These are phyloP conservation scores for Nesidiocoris tenuis DNA, from an alignment of 2,888 invertebrate species.

Conservation along the genomic window DNA sequence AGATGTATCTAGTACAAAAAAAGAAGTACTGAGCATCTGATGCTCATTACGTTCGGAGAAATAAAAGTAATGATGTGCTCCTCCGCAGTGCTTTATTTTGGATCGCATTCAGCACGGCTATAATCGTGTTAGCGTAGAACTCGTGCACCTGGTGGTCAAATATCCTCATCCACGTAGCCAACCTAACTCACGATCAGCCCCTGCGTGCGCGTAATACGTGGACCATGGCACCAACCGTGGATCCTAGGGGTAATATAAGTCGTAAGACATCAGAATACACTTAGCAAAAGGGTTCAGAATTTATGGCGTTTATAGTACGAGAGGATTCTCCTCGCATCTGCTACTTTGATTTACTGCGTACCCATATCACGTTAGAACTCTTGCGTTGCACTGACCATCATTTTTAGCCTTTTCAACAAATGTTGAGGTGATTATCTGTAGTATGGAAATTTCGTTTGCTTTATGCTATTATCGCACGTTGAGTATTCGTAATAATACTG, in stretches of 20 bases:
- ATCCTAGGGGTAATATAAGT: slow-evolving; percentile 11
- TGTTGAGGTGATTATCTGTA: not conserved
- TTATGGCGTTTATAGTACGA: slow-evolving; percentile 19
- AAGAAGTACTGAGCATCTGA: too few species aligned
- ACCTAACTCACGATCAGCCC: not conserved
- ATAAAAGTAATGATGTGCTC: too few species aligned
- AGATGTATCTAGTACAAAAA: too few species aligned
- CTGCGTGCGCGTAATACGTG: not conserved
- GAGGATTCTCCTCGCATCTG: slow-evolving; percentile 22
- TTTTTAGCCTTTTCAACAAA: not conserved
- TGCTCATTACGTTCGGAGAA: too few species aligned
- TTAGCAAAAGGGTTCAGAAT: slow-evolving; percentile 18
- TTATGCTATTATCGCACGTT: not conserved
- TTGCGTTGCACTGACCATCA: not conserved
- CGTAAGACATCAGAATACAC: slow-evolving; percentile 34
- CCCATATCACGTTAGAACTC: slow-evolving; percentile 17
- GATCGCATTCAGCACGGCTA: too few species aligned
- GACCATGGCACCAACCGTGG: not conserved
- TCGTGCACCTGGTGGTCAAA: too few species aligned
- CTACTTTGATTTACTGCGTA: slow-evolving; percentile 18
- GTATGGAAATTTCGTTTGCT: not conserved
- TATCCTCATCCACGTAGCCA: not conserved
- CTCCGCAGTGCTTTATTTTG: too few species aligned
- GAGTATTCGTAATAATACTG: too few species aligned
- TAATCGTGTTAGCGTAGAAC: too few species aligned